Evolutionary conservation across 2,113 vertebrate species (phyloP).

Genomic region (Vulpes ferrilata): DNA sequence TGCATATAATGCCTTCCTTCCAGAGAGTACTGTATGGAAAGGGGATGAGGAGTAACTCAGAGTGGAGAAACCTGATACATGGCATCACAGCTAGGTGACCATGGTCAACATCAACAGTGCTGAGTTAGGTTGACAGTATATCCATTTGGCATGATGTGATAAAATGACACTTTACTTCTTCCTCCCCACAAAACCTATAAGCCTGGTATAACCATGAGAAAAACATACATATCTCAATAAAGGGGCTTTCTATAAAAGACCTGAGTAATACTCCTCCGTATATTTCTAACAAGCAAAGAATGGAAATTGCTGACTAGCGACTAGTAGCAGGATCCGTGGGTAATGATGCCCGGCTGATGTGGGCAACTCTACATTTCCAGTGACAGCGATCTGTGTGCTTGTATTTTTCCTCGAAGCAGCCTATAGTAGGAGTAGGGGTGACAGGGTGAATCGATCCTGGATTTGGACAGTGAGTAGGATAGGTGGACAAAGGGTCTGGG

Average conservation of each 20-base stretch:
- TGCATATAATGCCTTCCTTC: not conserved
- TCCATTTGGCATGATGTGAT: not conserved
- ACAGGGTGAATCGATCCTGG: not conserved
- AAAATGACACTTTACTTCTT: not conserved
- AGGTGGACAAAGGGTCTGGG: not conserved
- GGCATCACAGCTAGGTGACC: not conserved
- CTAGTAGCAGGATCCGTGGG: not conserved
- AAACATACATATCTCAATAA: not conserved
- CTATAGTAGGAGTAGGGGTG: not conserved
- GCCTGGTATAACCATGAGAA: not conserved
- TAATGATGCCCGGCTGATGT: rapidly evolving
- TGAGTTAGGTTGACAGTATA: not conserved
- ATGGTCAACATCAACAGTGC: not conserved
- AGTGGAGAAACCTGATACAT: not conserved
- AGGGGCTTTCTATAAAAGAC: not conserved
- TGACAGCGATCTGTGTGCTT: not conserved
- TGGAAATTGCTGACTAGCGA: not conserved
- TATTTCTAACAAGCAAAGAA: not conserved
- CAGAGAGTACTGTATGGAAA: not conserved
- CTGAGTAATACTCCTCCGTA: not conserved
- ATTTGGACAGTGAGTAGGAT: not conserved
- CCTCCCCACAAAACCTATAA: not conserved
- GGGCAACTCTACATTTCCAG: not conserved
- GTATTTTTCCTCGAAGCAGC: not conserved
- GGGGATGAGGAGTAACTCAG: not conserved